These are phyloP conservation scores for Jordanella pulchra DNA, from an alignment of 2,797 vertebrate species.

Conservation along the genomic window DNA sequence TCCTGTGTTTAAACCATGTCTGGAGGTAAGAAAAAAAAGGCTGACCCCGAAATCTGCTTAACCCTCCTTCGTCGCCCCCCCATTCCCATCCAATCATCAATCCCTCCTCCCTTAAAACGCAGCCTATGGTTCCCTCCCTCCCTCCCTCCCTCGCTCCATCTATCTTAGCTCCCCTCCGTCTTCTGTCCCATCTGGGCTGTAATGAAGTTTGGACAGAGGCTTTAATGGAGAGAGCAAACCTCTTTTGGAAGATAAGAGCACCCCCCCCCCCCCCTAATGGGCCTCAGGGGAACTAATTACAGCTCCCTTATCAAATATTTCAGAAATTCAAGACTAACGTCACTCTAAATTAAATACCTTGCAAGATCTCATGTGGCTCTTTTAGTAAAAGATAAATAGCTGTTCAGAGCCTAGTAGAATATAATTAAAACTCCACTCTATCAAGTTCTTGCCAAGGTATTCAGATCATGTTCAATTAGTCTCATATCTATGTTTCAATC, in stretches of 20 bases:
- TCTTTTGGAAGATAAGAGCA: conserved; percentile 41
- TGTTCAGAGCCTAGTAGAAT: conserved; percentile 13
- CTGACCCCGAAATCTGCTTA: conserved; percentile 64
- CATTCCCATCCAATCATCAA: conserved; percentile 1
- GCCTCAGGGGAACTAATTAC: conserved; percentile 53
- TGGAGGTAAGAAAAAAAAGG: conserved; percentile 49
- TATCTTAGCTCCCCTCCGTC: conserved; percentile 24
- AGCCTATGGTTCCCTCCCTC: not conserved
- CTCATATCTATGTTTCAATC: not conserved
- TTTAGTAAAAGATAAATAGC: conserved; percentile 40
- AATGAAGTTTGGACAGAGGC: conserved; percentile 50
- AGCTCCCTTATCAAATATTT: conserved; percentile 68
- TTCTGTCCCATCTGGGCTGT: conserved; percentile 58
- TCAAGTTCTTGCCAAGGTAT: conserved; percentile 34
- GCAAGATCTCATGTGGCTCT: conserved; percentile 41
- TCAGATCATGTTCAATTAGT: conserved; percentile 34
- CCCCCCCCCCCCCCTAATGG: conserved; percentile 45
- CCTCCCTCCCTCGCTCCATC: not conserved
- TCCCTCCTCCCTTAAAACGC: conserved; percentile 15
- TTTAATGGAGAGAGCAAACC: conserved; percentile 54
- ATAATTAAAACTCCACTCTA: conserved; percentile 51
- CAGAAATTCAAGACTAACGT: conserved; percentile 58
- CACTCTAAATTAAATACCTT: conserved; percentile 59
- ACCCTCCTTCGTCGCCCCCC: conserved; percentile 22
- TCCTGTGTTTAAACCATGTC: conserved; percentile 56